Evolutionary conservation across 1,140 invertebrate genomes (phyloP).

Genomic region (Panulirus ornatus): DNA sequence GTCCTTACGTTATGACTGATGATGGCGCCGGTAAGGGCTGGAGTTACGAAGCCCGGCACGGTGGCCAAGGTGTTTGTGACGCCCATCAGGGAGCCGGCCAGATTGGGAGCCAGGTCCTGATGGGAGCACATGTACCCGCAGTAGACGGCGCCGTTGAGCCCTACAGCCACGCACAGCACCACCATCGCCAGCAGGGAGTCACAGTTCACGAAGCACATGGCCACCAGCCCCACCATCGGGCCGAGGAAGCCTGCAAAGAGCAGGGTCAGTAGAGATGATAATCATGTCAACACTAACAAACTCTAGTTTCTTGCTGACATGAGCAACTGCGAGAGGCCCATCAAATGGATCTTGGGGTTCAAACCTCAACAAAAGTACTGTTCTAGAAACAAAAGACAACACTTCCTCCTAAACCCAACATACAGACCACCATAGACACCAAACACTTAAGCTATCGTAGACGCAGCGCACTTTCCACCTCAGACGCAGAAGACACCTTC

Average conservation of each 20-base stretch:
- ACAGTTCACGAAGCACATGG: slow-evolving; percentile 88
- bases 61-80: slow-evolving; percentile 82
- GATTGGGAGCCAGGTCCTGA: slow-evolving; percentile 87
- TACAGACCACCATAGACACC: neutral
- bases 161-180: slow-evolving; percentile 85
- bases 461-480: neutral
- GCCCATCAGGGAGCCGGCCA: slow-evolving; percentile 85
- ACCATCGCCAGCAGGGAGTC: slow-evolving; percentile 85
- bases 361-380: too few relatives aligned
- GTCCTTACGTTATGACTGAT: slow-evolving; percentile 76
- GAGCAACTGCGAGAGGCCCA: too few relatives aligned
- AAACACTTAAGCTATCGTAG: neutral
- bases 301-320: too few relatives aligned
- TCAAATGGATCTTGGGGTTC: too few relatives aligned
- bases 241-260: slow-evolving; percentile 83
- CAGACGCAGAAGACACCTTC: neutral
- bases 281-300: too few relatives aligned
- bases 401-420: neutral
- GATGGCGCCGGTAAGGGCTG: slow-evolving; percentile 80
- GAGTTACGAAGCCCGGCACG: slow-evolving; percentile 77
- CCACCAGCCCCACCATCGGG: slow-evolving; percentile 86
- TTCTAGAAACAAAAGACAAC: too few relatives aligned
- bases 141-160: slow-evolving; percentile 83
- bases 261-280: too few relatives aligned
- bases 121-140: slow-evolving; percentile 81